phyloP scores from a whole-genome alignment of 2,113 vertebrate genomes.

The Melospiza georgiana region DNA sequence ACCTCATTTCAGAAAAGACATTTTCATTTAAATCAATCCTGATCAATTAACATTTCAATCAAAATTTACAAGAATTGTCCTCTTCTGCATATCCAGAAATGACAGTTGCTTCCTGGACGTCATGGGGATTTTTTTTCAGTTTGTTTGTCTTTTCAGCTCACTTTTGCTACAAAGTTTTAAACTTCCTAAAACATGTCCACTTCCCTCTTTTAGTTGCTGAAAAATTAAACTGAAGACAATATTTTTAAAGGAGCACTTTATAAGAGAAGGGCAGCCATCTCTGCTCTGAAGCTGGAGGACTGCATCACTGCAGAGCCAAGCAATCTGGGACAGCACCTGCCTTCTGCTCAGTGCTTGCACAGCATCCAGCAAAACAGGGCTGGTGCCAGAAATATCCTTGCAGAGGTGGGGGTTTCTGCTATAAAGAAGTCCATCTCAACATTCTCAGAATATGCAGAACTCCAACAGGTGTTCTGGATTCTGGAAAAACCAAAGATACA shows the following conservation, averaged over 20 bases:
- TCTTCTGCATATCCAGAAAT: neutral
- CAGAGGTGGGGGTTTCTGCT: neutral
- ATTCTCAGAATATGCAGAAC: neutral
- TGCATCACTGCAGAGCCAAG: neutral
- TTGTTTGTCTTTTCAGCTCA: neutral
- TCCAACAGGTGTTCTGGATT: neutral
- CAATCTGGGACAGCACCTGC: neutral
- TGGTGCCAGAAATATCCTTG: neutral
- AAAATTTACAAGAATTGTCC: slow-evolving; percentile 6
- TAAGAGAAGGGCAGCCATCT: neutral
- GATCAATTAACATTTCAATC: slow-evolving; percentile 25
- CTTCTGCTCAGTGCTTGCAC: neutral
- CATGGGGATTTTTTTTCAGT: neutral
- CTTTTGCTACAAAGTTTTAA: neutral
- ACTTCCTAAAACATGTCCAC: neutral
- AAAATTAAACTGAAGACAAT: neutral
- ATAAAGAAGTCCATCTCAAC: neutral
- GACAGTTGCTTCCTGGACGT: neutral
- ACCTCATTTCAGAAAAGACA: slow-evolving; percentile 33
- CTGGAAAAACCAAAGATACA: neutral
- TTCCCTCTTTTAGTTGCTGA: neutral
- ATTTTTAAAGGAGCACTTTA: neutral
- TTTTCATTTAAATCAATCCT: slow-evolving; percentile 32
- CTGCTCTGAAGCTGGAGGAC: neutral
- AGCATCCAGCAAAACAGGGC: neutral